A percentile compares a stretch with the other conserved stretches of the same genome.
These are phyloP conservation scores for Drosophila prolongata DNA, from an alignment of 2,888 invertebrate species.

Conservation along the genomic window DNA sequence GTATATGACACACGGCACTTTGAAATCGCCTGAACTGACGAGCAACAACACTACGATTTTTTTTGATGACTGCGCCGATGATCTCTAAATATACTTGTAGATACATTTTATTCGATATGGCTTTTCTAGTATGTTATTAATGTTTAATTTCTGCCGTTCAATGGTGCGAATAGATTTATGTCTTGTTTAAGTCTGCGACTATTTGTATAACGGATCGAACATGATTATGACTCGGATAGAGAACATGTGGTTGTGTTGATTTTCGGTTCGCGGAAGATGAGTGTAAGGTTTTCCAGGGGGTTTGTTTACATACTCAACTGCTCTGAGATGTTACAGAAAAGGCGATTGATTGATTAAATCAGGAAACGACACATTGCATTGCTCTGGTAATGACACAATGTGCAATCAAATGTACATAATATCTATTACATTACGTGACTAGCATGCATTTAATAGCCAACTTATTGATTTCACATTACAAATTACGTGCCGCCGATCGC, in stretches of 20 bases:
- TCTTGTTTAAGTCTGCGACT: slow-evolving; percentile 48
- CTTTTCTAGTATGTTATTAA: slow-evolving; percentile 39
- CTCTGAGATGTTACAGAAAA: slow-evolving; percentile 18
- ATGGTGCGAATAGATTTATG: slow-evolving; percentile 51
- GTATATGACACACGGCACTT: slow-evolving; percentile 70
- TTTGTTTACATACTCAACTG: background rate
- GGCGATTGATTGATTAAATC: slow-evolving; percentile 35
- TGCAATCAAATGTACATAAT: slow-evolving; percentile 11
- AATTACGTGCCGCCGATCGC: background rate
- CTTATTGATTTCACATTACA: slow-evolving; percentile 67
- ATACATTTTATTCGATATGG: slow-evolving; percentile 32
- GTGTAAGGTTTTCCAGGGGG: slow-evolving; percentile 23
- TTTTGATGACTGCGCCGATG: slow-evolving; percentile 14
- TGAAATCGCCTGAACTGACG: slow-evolving; percentile 54
- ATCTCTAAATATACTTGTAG: slow-evolving; percentile 25
- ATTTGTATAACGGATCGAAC: slow-evolving; percentile 36
- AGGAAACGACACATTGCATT: slow-evolving; percentile 29
- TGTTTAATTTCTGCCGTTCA: slow-evolving; percentile 31
- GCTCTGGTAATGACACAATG: slow-evolving; percentile 9
- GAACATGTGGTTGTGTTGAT: slow-evolving; percentile 25
- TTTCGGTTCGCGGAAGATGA: slow-evolving; percentile 24
- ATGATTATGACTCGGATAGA: slow-evolving; percentile 32
- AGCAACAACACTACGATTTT: slow-evolving; percentile 30
- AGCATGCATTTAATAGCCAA: slow-evolving; percentile 45
- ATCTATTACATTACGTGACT: slow-evolving; percentile 44